Base-by-base conservation (phyloP, 2,113 vertebrate genomes). In the Semicossyphus pulcher region DNA sequence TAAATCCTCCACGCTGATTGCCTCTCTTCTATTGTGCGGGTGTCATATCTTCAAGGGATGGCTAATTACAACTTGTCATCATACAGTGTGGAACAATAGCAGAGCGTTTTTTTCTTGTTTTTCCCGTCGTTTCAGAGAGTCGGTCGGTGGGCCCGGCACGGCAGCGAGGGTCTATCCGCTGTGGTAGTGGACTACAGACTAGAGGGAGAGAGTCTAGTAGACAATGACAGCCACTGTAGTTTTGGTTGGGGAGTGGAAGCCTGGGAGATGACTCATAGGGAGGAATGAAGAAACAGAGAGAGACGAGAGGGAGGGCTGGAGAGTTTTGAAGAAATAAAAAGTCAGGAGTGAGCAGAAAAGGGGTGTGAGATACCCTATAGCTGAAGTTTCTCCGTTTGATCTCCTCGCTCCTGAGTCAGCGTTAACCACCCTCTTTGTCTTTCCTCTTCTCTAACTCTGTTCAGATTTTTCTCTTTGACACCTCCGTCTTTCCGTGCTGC, bases 141-240 rank as follows among this genome's bases (percentile, higher is more conserved):
- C 23, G 21, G 45, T 64, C 12, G 72, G 67, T 48, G 69, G 69
- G 72, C 80, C 52, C 61, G 18, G 32, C 34, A 0, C 18, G 32
- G 34, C 34, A 36, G 25, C 10, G 11, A 42, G 11, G 64, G 56
- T 47, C 68, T 28, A 5, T 76, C 81, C 60, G 41, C 76, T 53
- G 62, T 52, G 57, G 47, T 28, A 41, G 48, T 61, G 65, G 71
- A 74, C 76, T 62, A 8, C 59, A 67, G 60, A 68, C 69, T 52
- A 59, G 42, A 71, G 69, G 10, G 59, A 83, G 68, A 78, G 75
- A 77, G 56, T 47, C 45, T 52, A 23, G 75, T 12, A 86, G 80
- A 92, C 91, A 92, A 92, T 92, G 91, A 90, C 81, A 81, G 72
- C 80, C 90, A 91, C 87, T 92, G 91, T 92, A 92, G 88, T 83